Evolutionary conservation across 1,140 invertebrate genomes (phyloP).

Genomic region (Yoshiicerus persimilis): DNA sequence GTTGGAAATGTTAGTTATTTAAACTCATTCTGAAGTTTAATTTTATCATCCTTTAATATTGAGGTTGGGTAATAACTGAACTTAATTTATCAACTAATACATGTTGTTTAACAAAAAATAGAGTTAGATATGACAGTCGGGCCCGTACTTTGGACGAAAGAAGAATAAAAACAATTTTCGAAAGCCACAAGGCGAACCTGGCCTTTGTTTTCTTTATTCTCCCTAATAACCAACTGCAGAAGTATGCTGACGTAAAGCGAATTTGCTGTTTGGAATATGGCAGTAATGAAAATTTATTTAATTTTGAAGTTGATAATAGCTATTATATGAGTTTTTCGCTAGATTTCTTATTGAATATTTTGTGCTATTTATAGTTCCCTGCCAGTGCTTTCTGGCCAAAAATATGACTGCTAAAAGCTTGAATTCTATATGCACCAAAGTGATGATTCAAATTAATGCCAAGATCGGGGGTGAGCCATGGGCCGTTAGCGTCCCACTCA

Average conservation of each 20-base stretch:
- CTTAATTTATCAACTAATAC: too few species aligned
- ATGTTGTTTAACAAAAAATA: too few species aligned
- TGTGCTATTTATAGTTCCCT: conserved; percentile 31
- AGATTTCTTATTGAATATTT: too few species aligned
- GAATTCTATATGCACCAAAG: conserved; percentile 60
- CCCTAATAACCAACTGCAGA: conserved; percentile 68
- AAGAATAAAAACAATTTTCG: neutral
- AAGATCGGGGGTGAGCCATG: conserved; percentile 64
- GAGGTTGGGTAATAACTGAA: too few species aligned
- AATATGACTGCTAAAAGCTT: conserved; percentile 53
- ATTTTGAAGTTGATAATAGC: neutral
- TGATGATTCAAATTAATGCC: conserved; percentile 62
- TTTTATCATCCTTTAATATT: too few species aligned
- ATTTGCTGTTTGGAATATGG: conserved; percentile 70
- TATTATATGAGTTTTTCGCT: too few species aligned
- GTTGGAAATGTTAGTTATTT: conserved; percentile 23
- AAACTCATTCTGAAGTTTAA: too few species aligned
- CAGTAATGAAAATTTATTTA: conserved; percentile 8
- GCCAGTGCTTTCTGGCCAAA: conserved; percentile 29
- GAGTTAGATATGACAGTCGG: neutral
- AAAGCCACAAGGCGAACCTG: neutral
- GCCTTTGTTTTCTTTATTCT: conserved; percentile 57
- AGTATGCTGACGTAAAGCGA: conserved; percentile 82
- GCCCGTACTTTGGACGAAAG: neutral
- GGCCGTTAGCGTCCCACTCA: conserved; percentile 60